A percentile compares a stretch with the other conserved stretches of the same genome.
Conservation (phyloP, 2,888 invertebrate species). For the Tenthredo amoena region DNA sequence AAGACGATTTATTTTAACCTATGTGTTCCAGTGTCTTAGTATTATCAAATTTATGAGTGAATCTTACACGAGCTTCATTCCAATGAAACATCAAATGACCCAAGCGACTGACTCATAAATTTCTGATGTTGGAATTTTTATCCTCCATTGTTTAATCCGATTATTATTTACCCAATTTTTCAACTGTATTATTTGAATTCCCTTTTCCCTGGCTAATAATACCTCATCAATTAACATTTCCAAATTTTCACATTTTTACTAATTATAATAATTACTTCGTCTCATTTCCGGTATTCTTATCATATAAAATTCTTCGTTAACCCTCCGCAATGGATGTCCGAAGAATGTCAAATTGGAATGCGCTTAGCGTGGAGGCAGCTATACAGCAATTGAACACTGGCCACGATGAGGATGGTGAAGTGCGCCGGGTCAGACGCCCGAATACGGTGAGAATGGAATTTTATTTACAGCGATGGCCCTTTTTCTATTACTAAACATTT, state of each 20-base stretch:
- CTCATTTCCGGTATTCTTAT: constrained; percentile 52
- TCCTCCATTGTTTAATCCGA: neutral
- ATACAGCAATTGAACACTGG: constrained; percentile 71
- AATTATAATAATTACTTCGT: constrained; percentile 33
- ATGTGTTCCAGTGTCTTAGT: neutral
- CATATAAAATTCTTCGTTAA: constrained; percentile 34
- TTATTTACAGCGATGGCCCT: neutral
- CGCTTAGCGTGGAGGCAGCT: constrained; percentile 75
- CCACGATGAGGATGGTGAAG: constrained; percentile 66
- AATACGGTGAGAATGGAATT: constrained; percentile 69
- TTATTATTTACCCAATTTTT: constrained; percentile 21
- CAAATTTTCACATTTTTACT: neutral
- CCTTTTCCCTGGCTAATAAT: neutral
- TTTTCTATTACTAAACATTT: neutral
- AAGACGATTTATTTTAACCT: constrained; percentile 39
- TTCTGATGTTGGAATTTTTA: neutral
- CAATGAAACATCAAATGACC: constrained; percentile 29
- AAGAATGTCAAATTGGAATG: constrained; percentile 78
- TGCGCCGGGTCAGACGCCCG: constrained; percentile 65
- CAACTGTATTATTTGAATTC: neutral
- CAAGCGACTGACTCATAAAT: neutral
- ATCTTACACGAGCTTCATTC: neutral
- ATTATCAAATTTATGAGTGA: neutral
- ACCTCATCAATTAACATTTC: neutral
- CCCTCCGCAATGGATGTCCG: constrained; percentile 70